Base-by-base conservation (phyloP, 2,797 vertebrate genomes). In the Agapornis canus region DNA sequence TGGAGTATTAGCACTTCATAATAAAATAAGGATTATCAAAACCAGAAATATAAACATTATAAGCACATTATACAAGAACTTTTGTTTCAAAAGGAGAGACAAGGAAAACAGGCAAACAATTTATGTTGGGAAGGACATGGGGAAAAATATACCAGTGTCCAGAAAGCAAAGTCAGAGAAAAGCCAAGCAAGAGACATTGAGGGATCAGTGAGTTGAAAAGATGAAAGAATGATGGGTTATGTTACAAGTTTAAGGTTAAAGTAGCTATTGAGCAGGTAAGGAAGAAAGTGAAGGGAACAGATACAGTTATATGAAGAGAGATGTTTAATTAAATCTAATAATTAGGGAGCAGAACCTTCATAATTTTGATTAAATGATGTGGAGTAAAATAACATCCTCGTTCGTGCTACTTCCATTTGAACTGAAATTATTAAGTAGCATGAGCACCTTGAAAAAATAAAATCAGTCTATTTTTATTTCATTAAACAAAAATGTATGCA, bases 51-150 rank as follows among this genome's bases (percentile, higher is more conserved):
- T 13, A 72, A 68, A 48, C 15, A 60, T 42, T 21, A 42, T 27
- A 60, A 51, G 10, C n/a, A 39, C 1, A 0, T 31, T 35, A 35
- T 18, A 48, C 1, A 0, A 49, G 2, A 80, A 82, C 26, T 40
- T 66, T 14, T 54, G 23, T 45, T 69, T 76, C 47, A 57, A 45
- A 82, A 87, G 27, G 61, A 2, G 4, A 31, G 4, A 25, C 13
- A 51, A 6, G 59, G 12, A 47, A 7, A 75, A 61, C 6, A 37
- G n/a, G 11, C 10, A 86, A 71, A 56, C 9, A 22, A 25, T 15
- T 45, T 37, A 10, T 1, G 0, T 7, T 51, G 9, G 6, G 42
- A 72, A 76, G 27, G 52, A 63, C 29, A 39, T 1, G 1, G 19
- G 31, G 14, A 49, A 66, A 77, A 52, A 40, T 8, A 66, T 4